These are phyloP conservation scores for Tridacna gigas DNA, from an alignment of 2,888 invertebrate species.

Conservation along the genomic window DNA sequence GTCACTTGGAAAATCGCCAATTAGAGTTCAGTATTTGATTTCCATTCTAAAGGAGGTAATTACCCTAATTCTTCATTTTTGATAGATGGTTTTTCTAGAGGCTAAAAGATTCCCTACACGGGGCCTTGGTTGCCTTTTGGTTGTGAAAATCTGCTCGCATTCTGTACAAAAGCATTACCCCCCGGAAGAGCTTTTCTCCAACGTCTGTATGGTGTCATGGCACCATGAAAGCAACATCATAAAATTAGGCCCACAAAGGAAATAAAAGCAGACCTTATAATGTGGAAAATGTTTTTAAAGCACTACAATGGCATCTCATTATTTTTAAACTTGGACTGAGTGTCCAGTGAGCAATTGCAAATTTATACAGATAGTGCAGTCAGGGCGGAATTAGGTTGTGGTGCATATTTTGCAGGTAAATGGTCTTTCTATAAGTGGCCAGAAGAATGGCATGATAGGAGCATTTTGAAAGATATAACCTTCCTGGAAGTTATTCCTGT, in stretches of 20 bases:
- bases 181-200: constrained; percentile 43
- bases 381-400: constrained; percentile 37
- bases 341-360: constrained; percentile 35
- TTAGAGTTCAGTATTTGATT: too few relatives aligned
- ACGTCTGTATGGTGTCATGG: constrained; percentile 32
- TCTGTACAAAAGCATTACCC: constrained; percentile 36
- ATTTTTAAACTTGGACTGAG: constrained; percentile 46
- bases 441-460: too few relatives aligned
- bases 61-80: too few relatives aligned
- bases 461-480: constrained; percentile 39
- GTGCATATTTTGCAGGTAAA: constrained; percentile 33
- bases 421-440: too few relatives aligned
- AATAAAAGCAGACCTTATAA: constrained; percentile 28
- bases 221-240: constrained; percentile 43
- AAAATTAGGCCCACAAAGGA: constrained; percentile 32
- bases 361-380: constrained; percentile 47
- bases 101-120: not conserved
- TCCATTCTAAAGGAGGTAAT: too few relatives aligned
- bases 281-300: constrained; percentile 45
- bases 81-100: not conserved
- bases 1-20: too few relatives aligned
- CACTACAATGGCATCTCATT: constrained; percentile 16
- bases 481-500: constrained; percentile 39
- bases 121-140: not conserved
- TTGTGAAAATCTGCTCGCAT: constrained; percentile 16